These are phyloP conservation scores for Cephus rjabovi DNA, from an alignment of 2,888 invertebrate species.

Conservation along the genomic window DNA sequence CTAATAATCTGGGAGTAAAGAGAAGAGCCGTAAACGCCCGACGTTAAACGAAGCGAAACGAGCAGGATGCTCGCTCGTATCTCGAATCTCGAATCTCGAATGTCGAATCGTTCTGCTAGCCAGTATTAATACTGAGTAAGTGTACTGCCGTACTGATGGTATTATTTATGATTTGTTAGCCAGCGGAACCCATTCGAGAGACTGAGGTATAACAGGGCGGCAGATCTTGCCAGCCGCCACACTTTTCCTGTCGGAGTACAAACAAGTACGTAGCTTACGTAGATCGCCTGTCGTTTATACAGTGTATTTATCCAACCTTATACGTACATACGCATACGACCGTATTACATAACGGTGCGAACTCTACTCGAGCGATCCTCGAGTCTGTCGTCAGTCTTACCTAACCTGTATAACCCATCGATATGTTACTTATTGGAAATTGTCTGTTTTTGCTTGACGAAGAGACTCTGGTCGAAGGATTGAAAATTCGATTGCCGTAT, in stretches of 20 bases:
- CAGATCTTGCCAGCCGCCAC: slow-evolving; percentile 68
- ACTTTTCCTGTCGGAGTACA: slow-evolving; percentile 72
- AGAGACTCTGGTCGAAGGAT: too few species aligned
- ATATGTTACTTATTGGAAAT: too few species aligned
- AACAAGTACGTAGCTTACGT: slow-evolving; percentile 73
- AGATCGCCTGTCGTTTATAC: slow-evolving; percentile 63
- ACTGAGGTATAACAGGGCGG: slow-evolving; percentile 78
- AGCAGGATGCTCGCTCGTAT: neutral
- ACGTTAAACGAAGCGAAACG: neutral
- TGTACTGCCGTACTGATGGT: slow-evolving; percentile 48
- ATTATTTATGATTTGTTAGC: slow-evolving; percentile 72
- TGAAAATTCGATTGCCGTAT: too few species aligned
- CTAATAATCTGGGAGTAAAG: neutral
- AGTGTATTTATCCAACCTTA: slow-evolving; percentile 55
- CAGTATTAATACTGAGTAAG: slow-evolving; percentile 5
- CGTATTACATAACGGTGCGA: too few species aligned
- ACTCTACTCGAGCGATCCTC: too few species aligned
- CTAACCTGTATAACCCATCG: too few species aligned
- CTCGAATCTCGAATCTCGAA: too few species aligned
- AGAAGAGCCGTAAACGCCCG: neutral
- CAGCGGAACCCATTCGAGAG: slow-evolving; percentile 81
- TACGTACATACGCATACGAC: slow-evolving; percentile 33
- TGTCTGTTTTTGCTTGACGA: too few species aligned
- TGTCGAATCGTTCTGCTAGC: neutral
- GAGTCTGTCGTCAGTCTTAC: too few species aligned